phyloP scores from a whole-genome alignment of 1,140 invertebrate genomes.

The Hormaphis cornu region DNA sequence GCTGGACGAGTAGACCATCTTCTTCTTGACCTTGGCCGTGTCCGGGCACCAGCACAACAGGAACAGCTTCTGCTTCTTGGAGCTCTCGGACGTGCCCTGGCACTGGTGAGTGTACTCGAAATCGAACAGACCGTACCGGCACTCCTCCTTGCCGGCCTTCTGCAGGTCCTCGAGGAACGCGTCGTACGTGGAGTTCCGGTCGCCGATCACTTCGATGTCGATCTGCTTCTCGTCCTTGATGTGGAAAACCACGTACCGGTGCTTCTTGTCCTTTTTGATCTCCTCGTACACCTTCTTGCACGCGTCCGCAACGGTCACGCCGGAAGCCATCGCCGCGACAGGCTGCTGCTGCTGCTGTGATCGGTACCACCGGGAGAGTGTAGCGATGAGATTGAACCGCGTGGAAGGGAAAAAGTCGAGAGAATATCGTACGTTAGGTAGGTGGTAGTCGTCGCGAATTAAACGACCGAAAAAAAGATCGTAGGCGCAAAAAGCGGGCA shows the following conservation, averaged over 20 bases:
- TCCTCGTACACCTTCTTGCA: slow-evolving; percentile 92
- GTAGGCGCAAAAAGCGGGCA: too few species aligned
- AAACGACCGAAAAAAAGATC: too few species aligned
- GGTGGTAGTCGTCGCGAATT: too few species aligned
- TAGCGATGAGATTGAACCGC: too few species aligned
- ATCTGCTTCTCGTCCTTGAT: slow-evolving; percentile 92
- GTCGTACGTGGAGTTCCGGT: slow-evolving; percentile 78
- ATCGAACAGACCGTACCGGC: slow-evolving; percentile 89
- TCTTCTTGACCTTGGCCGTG: slow-evolving; percentile 94
- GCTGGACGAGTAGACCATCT: slow-evolving; percentile 93
- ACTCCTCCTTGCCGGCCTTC: slow-evolving; percentile 77
- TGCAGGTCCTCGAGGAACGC: slow-evolving; percentile 83
- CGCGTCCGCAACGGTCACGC: slow-evolving; percentile 86
- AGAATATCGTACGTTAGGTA: too few species aligned
- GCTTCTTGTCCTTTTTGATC: slow-evolving; percentile 94
- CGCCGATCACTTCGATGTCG: slow-evolving; percentile 75
- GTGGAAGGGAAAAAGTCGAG: too few species aligned
- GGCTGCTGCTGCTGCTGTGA: too few species aligned
- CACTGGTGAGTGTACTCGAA: slow-evolving; percentile 93
- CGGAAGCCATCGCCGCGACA: slow-evolving; percentile 70
- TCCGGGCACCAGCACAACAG: slow-evolving; percentile 97
- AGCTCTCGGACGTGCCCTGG: slow-evolving; percentile 84
- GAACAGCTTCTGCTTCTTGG: slow-evolving; percentile 91
- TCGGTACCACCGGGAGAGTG: too few species aligned
- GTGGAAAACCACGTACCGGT: slow-evolving; percentile 91